These are phyloP conservation scores for Parnassius mnemosyne DNA, from an alignment of 2,888 invertebrate genomes.

Conservation along the genomic window DNA sequence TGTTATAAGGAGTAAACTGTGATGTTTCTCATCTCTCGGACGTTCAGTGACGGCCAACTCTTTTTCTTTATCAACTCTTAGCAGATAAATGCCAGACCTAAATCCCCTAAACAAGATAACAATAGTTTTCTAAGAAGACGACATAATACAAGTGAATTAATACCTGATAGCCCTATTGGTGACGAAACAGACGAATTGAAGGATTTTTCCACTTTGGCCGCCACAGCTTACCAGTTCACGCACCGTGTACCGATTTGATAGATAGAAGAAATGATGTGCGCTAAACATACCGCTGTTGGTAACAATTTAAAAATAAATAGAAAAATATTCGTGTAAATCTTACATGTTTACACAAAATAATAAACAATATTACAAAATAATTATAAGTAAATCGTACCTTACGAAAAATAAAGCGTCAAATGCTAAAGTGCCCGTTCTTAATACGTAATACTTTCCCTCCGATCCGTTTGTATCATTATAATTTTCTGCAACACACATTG, in stretches of 20 bases:
- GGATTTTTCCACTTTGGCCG: slow-evolving; percentile 68
- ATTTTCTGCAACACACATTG: slow-evolving; percentile 62
- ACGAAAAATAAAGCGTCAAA: slow-evolving; percentile 83
- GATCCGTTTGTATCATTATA: slow-evolving; percentile 60
- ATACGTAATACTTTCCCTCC: slow-evolving; percentile 70
- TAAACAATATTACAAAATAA: neutral
- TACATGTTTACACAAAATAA: neutral
- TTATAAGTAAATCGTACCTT: slow-evolving; percentile 61
- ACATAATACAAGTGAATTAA: neutral
- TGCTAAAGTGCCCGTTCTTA: slow-evolving; percentile 78
- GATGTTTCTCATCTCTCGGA: too few relatives aligned
- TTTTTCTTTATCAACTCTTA: too few relatives aligned
- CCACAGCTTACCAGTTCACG: slow-evolving; percentile 69
- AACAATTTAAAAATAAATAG: neutral
- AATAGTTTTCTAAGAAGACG: too few relatives aligned
- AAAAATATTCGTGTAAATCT: too few relatives aligned
- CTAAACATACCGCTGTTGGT: slow-evolving; percentile 79
- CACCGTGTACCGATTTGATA: slow-evolving; percentile 70
- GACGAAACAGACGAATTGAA: slow-evolving; percentile 76
- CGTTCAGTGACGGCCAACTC: too few relatives aligned
- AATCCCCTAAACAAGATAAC: too few relatives aligned
- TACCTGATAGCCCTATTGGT: slow-evolving; percentile 81
- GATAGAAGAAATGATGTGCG: slow-evolving; percentile 81
- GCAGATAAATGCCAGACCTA: too few relatives aligned
- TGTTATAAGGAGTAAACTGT: too few relatives aligned